Evolutionary conservation across 35 echinoderm and acorn worm genomes (phyloP).

Genomic region (Lytechinus pictus): DNA sequence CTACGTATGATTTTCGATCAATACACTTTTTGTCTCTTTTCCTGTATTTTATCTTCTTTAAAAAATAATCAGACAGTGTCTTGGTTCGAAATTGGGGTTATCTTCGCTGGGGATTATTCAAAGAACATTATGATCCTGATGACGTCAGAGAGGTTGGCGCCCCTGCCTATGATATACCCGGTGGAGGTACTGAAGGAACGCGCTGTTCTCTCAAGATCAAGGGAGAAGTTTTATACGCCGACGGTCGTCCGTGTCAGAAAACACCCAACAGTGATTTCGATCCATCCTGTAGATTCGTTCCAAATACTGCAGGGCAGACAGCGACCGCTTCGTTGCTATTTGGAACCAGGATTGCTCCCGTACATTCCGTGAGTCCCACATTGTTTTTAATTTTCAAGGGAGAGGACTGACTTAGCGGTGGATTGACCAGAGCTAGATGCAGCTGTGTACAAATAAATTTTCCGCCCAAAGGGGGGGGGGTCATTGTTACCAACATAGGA

Average conservation of each 20-base stretch:
- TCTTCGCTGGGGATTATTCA: conserved; percentile 29
- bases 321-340: conserved; percentile 16
- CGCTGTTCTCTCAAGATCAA: conserved; percentile 24
- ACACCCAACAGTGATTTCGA: background rate
- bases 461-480: no score
- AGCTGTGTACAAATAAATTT: no score
- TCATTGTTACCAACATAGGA: no score
- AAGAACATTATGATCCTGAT: conserved; percentile 11
- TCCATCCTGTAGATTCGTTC: background rate
- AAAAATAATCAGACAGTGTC: background rate
- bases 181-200: background rate
- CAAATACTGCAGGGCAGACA: background rate
- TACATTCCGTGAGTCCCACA: background rate
- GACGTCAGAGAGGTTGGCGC: background rate
- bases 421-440: no score
- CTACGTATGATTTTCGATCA: no score
- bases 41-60: background rate
- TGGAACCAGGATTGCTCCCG: conserved; percentile 17
- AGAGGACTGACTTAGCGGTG: no score
- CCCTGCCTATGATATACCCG: conserved; percentile 11
- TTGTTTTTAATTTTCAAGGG: background rate
- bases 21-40: background rate
- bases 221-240: background rate
- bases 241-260: background rate
- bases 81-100: conserved; percentile 24